Percentiles rank a stretch among this genome's conserved stretches.
Evolutionary conservation across 2,113 vertebrate genomes (phyloP).

Genomic region (Xenus cinereus): DNA sequence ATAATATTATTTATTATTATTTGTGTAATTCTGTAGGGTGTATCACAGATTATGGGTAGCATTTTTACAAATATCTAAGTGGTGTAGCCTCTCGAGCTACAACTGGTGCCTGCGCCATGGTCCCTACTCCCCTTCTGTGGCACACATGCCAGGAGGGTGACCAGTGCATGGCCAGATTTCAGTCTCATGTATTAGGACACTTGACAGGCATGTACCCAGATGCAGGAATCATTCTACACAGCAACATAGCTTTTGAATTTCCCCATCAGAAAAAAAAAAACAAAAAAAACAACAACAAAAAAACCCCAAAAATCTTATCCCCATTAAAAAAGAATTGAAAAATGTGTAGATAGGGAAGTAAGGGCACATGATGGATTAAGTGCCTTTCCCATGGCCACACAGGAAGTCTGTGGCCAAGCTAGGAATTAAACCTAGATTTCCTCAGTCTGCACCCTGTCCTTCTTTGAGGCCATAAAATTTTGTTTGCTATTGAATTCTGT

Average conservation of each 20-base stretch:
- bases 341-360: slow-evolving; percentile 51
- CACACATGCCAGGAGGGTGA: neutral
- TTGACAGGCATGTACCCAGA: neutral
- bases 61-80: neutral
- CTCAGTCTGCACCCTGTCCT: neutral
- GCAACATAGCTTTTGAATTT: neutral
- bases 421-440: slow-evolving; percentile 53
- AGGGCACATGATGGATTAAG: slow-evolving; percentile 55
- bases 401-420: slow-evolving; percentile 43
- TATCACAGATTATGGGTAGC: neutral
- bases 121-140: neutral
- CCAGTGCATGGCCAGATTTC: neutral
- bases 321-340: slow-evolving; percentile 17
- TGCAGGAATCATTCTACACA: neutral
- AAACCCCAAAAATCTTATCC: neutral
- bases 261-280: neutral
- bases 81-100: neutral
- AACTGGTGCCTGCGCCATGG: neutral
- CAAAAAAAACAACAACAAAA: neutral
- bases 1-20: neutral
- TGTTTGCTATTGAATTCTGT: neutral
- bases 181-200: neutral
- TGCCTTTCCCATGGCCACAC: slow-evolving; percentile 49
- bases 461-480: neutral
- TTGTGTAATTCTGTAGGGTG: neutral